phyloP scores from a whole-genome alignment of 1,140 invertebrate genomes.

The Lepidurus packardi region DNA sequence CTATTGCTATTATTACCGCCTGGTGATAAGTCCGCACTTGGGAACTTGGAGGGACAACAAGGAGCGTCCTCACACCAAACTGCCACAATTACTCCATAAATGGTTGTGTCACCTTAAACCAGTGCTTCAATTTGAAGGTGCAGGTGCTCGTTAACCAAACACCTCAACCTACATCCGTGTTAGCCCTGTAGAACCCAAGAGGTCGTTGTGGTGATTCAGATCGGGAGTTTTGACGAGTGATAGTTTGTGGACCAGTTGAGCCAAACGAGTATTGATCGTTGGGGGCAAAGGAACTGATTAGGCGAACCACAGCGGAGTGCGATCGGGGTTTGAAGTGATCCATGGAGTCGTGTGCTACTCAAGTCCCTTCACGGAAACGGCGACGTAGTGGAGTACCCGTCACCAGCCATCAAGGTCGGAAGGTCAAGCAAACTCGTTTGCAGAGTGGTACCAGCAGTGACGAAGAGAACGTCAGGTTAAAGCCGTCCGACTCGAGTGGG shows the following conservation, averaged over 20 bases:
- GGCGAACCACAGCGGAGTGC: too few relatives aligned
- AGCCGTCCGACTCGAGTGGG: neutral
- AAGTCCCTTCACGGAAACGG: neutral
- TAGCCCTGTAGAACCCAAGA: too few relatives aligned
- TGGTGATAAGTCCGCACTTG: constrained; percentile 13
- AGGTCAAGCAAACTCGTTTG: neutral
- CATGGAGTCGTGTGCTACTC: neutral
- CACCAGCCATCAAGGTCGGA: neutral
- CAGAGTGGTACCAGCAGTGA: neutral
- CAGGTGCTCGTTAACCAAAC: too few relatives aligned
- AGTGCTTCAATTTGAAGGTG: too few relatives aligned
- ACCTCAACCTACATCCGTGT: too few relatives aligned
- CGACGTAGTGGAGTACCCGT: neutral
- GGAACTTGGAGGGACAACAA: neutral
- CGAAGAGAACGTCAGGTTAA: neutral
- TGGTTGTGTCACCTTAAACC: neutral
- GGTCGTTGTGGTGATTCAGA: too few relatives aligned
- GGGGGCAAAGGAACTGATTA: too few relatives aligned
- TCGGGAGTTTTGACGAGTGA: too few relatives aligned
- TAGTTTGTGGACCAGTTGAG: too few relatives aligned
- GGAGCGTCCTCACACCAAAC: neutral
- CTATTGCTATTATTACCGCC: constrained; percentile 15
- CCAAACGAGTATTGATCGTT: too few relatives aligned
- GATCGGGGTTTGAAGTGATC: neutral
- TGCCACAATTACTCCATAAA: neutral